A percentile compares a stretch with the other conserved stretches of the same genome.
These are phyloP conservation scores for Rhabdomys pumilio DNA, from an alignment of 2,797 vertebrate species.

Conservation along the genomic window DNA sequence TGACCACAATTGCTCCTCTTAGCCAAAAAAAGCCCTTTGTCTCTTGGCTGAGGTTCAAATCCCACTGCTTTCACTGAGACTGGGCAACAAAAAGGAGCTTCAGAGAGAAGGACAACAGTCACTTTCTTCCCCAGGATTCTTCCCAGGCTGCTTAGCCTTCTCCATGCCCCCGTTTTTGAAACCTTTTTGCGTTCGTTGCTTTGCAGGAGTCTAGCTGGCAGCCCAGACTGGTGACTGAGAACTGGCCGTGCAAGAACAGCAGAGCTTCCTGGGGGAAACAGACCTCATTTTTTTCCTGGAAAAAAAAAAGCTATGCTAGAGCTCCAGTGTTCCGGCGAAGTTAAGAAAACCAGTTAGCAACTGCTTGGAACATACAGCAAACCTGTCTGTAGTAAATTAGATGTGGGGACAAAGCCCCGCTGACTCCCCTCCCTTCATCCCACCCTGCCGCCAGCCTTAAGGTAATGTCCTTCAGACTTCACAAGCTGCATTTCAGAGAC, in stretches of 20 bases:
- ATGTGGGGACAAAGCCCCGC: neutral
- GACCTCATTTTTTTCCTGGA: neutral
- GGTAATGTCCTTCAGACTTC: neutral
- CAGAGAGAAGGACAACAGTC: conserved; percentile 70
- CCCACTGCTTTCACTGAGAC: conserved; percentile 68
- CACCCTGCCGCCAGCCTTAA: no score
- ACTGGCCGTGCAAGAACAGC: neutral
- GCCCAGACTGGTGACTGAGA: neutral
- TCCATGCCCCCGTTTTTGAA: conserved; percentile 14
- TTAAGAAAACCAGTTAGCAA: conserved; percentile 7
- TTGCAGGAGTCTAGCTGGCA: conserved; percentile 29
- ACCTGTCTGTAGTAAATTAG: neutral
- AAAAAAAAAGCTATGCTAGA: neutral
- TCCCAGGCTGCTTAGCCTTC: conserved; percentile 64
- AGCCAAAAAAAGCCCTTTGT: conserved; percentile 76
- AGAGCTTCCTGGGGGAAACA: neutral
- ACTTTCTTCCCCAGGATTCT: conserved; percentile 71
- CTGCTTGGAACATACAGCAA: neutral
- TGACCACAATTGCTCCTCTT: conserved; percentile 68
- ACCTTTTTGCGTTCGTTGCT: conserved; percentile 63
- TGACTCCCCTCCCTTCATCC: no score
- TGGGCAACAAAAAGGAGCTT: conserved; percentile 69
- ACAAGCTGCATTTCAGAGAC: neutral
- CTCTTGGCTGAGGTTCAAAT: conserved; percentile 75
- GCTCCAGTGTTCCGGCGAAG: neutral